Conservation (phyloP, 37 sponge, comb jelly and placozoan species). For the Mnemiopsis leidyi region DNA sequence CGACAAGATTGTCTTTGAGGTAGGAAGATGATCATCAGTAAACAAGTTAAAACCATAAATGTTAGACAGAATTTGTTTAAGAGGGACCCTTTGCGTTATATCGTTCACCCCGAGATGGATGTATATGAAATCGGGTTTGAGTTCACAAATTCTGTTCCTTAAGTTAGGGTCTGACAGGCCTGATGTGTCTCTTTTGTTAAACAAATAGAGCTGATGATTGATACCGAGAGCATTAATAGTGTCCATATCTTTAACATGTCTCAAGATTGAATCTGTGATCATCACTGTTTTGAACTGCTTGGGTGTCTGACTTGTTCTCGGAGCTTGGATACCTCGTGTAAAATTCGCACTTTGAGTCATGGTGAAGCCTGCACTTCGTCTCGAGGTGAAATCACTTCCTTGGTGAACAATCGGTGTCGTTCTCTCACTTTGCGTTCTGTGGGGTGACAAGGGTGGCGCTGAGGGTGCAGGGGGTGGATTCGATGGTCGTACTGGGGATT, state of each 20-base stretch:
- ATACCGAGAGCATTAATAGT: neutral
- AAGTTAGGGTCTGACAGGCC: neutral
- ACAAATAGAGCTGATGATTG: neutral
- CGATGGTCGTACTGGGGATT: no score
- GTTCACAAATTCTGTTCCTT: neutral
- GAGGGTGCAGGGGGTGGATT: no score
- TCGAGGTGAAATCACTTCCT: no score
- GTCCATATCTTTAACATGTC: neutral
- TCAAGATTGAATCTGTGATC: neutral
- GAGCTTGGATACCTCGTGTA: no score
- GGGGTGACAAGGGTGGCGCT: no score
- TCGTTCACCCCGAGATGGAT: neutral
- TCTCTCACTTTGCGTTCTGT: no score
- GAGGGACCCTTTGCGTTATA: neutral
- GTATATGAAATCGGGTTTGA: neutral
- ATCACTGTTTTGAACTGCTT: neutral
- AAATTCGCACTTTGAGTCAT: neutral
- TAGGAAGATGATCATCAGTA: neutral
- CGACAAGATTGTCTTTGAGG: neutral
- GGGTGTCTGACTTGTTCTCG: no score
- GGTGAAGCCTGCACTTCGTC: neutral
- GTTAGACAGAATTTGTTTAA: neutral
- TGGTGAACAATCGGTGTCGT: no score
- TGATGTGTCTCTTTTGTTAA: neutral
- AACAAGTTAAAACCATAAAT: neutral